Base-by-base conservation (phyloP, 2,113 vertebrate genomes). In the Misgurnus mizolepis region DNA sequence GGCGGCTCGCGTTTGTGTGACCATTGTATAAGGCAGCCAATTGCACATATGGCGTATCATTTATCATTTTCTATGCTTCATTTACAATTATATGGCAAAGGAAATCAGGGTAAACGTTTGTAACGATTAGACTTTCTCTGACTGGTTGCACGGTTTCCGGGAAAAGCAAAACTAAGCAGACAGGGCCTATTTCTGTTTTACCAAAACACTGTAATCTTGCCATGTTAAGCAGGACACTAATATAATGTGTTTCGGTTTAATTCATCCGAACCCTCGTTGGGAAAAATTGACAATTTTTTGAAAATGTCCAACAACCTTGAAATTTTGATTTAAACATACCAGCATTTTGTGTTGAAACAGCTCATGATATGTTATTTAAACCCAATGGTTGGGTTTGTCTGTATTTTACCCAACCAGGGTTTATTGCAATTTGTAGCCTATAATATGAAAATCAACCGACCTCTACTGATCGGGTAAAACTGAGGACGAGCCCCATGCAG, bases 1-100 rank as follows among this genome's bases (percentile, higher is more conserved):
- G 88, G 93, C 94, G 93, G 94, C 96, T 96, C 94, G 94, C 94
- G 94, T 88, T 94, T 94, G 95, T 94, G 92, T 95, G 96, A 96
- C 96, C 95, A 95, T 94, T 94, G 94, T 93, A 93, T 94, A 94
- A 76, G 77, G 27, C 93, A 91, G 94, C 89, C 78, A 89, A 84
- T 88, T 84, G 85, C 87, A 87, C 85, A 76, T 79, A 93, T 92
- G 94, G 92, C 90, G 93, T 95, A 94, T 95, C 94, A 94, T 95
- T 95, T 94, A 93, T 95, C 92, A 92, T 94, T 94, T 34, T 94
- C 93, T 90, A 91, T 82, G 80, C 81, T 85, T 82, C 82, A 78
- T 84, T 86, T 76, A 82, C 78, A 85, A 82, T 53, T 75, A 85
- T 79, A 79, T 85, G 85, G 83, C 84, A 89, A 88, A 73, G 83